Conservation (phyloP, 2,888 invertebrate species). For the Hydraecia micacea region DNA sequence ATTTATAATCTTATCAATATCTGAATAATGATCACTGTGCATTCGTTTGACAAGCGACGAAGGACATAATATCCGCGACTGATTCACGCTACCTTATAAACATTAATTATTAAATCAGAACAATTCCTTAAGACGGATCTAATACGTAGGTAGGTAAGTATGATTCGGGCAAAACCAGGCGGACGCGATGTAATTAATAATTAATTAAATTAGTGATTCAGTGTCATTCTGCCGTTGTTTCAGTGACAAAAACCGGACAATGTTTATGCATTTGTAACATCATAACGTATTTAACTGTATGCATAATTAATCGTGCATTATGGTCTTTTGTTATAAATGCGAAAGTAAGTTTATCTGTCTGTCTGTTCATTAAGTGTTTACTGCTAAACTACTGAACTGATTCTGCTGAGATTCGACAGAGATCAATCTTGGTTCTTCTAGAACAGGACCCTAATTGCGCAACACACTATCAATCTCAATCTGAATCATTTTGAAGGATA, state of each 20-base stretch:
- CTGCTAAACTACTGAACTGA: neutral
- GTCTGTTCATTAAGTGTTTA: neutral
- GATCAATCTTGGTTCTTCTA: neutral
- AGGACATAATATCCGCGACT: conserved; percentile 82
- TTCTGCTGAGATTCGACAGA: neutral
- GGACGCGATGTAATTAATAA: conserved; percentile 65
- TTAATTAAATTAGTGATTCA: conserved; percentile 69
- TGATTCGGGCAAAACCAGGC: conserved; percentile 66
- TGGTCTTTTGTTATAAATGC: neutral
- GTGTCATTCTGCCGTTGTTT: conserved; percentile 33
- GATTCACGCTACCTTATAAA: conserved; percentile 82
- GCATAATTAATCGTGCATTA: conserved; percentile 17
- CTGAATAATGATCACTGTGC: conserved; percentile 73
- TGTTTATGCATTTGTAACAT: conserved; percentile 35
- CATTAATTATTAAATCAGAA: conserved; percentile 87
- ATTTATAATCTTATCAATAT: conserved; percentile 66
- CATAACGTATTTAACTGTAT: conserved; percentile 19
- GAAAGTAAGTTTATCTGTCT: neutral
- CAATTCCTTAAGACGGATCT: conserved; percentile 84
- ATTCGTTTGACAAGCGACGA: conserved; percentile 70
- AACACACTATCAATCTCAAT: too few species aligned
- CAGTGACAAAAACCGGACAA: conserved; percentile 54
- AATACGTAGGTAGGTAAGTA: conserved; percentile 54
- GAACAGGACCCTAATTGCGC: too few species aligned
- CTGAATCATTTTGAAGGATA: too few species aligned